Conservation (phyloP, 2,113 vertebrate species). For the Plestiodon gilberti region DNA sequence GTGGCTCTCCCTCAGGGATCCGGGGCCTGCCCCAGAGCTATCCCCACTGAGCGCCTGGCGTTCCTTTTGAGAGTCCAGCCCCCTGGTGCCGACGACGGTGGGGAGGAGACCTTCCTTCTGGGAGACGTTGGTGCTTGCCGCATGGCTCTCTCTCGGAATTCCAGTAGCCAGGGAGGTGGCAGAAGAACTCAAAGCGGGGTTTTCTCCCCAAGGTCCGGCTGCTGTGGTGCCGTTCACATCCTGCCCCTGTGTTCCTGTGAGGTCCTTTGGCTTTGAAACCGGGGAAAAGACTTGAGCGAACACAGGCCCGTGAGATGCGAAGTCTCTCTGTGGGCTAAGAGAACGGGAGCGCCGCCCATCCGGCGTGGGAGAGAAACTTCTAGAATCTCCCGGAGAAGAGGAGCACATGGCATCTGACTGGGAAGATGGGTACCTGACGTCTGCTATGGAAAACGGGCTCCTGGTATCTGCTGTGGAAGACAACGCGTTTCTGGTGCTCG, state of each 20-base stretch:
- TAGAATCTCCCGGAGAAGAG: background rate
- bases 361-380: background rate
- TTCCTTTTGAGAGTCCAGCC: background rate
- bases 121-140: background rate
- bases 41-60: fast-evolving
- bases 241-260: constrained; percentile 33
- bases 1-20: background rate
- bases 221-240: fast-evolving
- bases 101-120: background rate
- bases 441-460: background rate
- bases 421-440: background rate
- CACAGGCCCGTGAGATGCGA: constrained; percentile 70
- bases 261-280: constrained; percentile 56
- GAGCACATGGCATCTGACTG: background rate
- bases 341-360: background rate
- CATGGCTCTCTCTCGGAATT: background rate
- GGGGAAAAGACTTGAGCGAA: constrained; percentile 75
- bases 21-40: no score
- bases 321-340: constrained; percentile 18
- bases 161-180: background rate
- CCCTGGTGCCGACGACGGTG: background rate
- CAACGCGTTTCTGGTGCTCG: background rate
- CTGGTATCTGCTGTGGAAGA: background rate
- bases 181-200: constrained; percentile 38
- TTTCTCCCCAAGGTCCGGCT: constrained; percentile 46